Evolutionary conservation across 2,888 invertebrate species (phyloP).

Genomic region (Baronia brevicornis): DNA sequence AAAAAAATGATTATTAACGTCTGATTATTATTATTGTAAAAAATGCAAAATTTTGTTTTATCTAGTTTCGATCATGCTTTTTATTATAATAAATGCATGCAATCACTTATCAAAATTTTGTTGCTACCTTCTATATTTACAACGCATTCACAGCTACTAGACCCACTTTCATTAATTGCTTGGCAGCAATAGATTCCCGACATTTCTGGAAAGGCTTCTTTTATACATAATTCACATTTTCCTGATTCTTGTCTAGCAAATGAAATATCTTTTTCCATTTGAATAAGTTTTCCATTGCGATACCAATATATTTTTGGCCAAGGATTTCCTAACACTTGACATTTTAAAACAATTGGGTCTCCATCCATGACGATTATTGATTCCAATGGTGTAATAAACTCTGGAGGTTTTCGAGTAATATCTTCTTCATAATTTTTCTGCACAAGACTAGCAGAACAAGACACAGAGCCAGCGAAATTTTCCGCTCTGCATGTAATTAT

Average conservation of each 20-base stretch:
- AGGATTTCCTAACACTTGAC: slow-evolving; percentile 85
- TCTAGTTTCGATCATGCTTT: slow-evolving; percentile 18
- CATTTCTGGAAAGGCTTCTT: slow-evolving; percentile 94
- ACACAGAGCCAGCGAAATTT: slow-evolving; percentile 91
- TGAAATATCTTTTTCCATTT: slow-evolving; percentile 85
- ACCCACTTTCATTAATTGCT: slow-evolving; percentile 89
- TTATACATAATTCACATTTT: slow-evolving; percentile 85
- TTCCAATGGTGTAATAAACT: slow-evolving; percentile 82
- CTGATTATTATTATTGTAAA: slow-evolving; percentile 11
- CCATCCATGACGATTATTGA: slow-evolving; percentile 92
- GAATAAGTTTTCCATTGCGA: slow-evolving; percentile 81
- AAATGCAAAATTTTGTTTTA: slow-evolving; percentile 3
- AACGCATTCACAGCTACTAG: slow-evolving; percentile 83
- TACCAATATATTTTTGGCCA: slow-evolving; percentile 88
- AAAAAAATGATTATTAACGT: too few species aligned
- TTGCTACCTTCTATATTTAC: slow-evolving; percentile 87
- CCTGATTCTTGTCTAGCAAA: slow-evolving; percentile 86
- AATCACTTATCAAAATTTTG: slow-evolving; percentile 27
- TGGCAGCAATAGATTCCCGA: slow-evolving; percentile 89
- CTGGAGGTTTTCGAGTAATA: slow-evolving; percentile 74
- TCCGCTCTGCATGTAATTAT: slow-evolving; percentile 91
- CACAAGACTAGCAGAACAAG: slow-evolving; percentile 84
- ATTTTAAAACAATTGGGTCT: slow-evolving; percentile 84
- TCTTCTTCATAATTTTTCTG: slow-evolving; percentile 71
- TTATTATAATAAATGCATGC: slow-evolving; percentile 30